phyloP scores from a whole-genome alignment of 2,113 vertebrate species.

The Coregonus clupeaformis region DNA sequence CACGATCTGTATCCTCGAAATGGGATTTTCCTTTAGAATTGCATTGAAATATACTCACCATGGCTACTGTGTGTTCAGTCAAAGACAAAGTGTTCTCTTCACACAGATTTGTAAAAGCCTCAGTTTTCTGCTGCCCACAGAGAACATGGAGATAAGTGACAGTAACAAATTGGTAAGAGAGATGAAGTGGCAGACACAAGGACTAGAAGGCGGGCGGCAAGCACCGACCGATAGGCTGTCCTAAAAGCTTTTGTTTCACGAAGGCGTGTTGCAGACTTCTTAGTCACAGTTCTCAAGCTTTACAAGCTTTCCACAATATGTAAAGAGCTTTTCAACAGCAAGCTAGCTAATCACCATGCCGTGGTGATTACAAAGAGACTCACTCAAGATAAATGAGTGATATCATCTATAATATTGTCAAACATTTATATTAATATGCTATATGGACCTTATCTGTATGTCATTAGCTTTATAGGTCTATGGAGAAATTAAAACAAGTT shows the following conservation, averaged over 20 bases:
- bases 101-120: background rate
- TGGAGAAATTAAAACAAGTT: background rate
- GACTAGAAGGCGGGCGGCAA: background rate
- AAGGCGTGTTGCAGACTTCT: background rate
- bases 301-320: background rate
- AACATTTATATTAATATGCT: background rate
- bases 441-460: background rate
- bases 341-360: background rate
- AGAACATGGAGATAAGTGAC: slow-evolving; percentile 7
- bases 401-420: background rate
- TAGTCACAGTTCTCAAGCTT: background rate
- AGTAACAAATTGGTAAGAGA: slow-evolving; percentile 1
- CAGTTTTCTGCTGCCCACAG: background rate
- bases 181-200: background rate
- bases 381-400: background rate
- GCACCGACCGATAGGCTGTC: background rate
- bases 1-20: background rate
- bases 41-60: background rate
- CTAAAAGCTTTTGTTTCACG: background rate
- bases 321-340: background rate
- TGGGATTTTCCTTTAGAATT: background rate
- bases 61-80: slow-evolving; percentile 4
- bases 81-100: background rate
- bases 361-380: background rate
- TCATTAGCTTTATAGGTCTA: background rate